Percentiles rank a stretch among this genome's conserved stretches.
Conservation (phyloP, 2,797 vertebrate genomes). For the Etheostoma nigrum region DNA sequence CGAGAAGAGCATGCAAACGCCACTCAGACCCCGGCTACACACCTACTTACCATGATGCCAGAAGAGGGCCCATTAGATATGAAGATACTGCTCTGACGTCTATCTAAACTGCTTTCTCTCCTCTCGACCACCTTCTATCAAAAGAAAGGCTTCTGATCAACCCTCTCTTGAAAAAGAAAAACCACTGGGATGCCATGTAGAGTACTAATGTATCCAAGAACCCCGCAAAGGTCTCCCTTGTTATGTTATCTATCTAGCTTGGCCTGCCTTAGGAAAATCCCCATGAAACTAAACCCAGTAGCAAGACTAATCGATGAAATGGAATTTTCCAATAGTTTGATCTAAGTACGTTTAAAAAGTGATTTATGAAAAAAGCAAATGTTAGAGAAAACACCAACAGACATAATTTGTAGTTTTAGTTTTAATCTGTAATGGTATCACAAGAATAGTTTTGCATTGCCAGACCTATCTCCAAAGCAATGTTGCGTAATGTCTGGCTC, state of each 20-base stretch:
- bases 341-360: not conserved
- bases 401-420: constrained; percentile 31
- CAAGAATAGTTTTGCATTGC: not conserved
- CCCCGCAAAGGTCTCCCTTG: not conserved
- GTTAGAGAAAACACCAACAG: not conserved
- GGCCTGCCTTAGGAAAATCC: not conserved
- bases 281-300: not conserved
- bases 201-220: not conserved
- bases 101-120: not conserved
- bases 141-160: not conserved
- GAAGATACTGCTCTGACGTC: not conserved
- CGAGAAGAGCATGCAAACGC: not conserved
- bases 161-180: not conserved
- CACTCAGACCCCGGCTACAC: not conserved
- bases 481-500: no score
- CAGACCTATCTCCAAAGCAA: no score
- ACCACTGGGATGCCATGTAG: not conserved
- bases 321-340: not conserved
- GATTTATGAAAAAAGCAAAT: not conserved
- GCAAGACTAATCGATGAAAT: not conserved
- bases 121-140: not conserved
- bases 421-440: constrained; percentile 26
- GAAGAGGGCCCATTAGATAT: not conserved
- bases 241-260: not conserved
- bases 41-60: no score